Evolutionary conservation across 2,888 invertebrate genomes (phyloP).

Genomic region (Hypsopygia costalis): DNA sequence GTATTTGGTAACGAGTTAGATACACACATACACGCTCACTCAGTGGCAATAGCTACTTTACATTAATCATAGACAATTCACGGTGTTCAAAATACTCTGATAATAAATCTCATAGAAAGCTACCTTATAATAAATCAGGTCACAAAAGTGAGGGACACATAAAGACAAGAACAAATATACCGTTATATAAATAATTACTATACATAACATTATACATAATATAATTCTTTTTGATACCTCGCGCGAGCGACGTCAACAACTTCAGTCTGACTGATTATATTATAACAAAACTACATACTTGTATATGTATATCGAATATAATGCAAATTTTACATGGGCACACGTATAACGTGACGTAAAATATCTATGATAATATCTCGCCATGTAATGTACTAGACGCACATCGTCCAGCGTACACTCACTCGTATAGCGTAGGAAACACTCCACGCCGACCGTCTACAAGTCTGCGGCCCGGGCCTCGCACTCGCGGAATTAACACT

Average conservation of each 20-base stretch:
- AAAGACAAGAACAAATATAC: slow-evolving; percentile 40
- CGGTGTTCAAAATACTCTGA: slow-evolving; percentile 43
- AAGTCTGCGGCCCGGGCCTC: slow-evolving; percentile 23
- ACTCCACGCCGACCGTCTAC: slow-evolving; percentile 14
- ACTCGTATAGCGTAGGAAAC: background rate
- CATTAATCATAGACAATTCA: slow-evolving; percentile 41
- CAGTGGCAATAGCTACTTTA: slow-evolving; percentile 13
- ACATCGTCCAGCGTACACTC: slow-evolving; percentile 28
- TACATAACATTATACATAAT: slow-evolving; percentile 39
- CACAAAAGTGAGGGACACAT: slow-evolving; percentile 73
- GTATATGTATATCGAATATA: slow-evolving; percentile 27
- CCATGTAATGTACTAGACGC: slow-evolving; percentile 30
- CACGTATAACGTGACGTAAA: slow-evolving; percentile 44
- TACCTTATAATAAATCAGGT: slow-evolving; percentile 78
- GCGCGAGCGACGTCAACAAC: slow-evolving; percentile 42
- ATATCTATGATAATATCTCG: slow-evolving; percentile 48
- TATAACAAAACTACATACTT: slow-evolving; percentile 25
- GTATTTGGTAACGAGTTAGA: slow-evolving; percentile 56
- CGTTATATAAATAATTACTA: slow-evolving; percentile 36
- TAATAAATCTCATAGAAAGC: slow-evolving; percentile 63
- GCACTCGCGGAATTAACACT: slow-evolving; percentile 16
- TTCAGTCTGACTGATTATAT: slow-evolving; percentile 26
- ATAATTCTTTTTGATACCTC: slow-evolving; percentile 40
- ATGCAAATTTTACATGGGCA: slow-evolving; percentile 41
- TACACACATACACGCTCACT: slow-evolving; percentile 35